phyloP scores from a whole-genome alignment of 2,888 invertebrate genomes.

The Drosophila bunnanda region DNA sequence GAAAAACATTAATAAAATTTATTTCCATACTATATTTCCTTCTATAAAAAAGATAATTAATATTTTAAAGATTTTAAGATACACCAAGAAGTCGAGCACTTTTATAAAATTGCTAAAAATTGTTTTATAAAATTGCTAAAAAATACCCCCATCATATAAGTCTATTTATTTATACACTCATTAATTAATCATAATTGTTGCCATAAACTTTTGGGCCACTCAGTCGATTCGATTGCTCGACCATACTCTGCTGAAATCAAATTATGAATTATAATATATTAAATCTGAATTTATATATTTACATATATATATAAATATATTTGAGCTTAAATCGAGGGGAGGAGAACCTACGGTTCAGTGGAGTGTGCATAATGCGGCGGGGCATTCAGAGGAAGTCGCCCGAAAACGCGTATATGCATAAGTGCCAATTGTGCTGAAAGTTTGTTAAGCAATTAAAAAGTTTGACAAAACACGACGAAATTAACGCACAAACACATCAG shows the following conservation, averaged over 20 bases:
- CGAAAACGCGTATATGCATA: slow-evolving; percentile 34
- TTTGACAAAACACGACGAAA: slow-evolving; percentile 66
- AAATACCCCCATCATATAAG: background rate
- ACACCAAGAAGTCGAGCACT: background rate
- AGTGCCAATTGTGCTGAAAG: slow-evolving; percentile 58
- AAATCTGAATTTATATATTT: background rate
- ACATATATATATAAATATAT: background rate
- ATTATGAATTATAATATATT: slow-evolving; percentile 19
- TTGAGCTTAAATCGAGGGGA: background rate
- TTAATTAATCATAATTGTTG: slow-evolving; percentile 26
- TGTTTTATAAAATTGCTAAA: background rate
- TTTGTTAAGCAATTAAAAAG: slow-evolving; percentile 77
- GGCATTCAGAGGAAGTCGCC: slow-evolving; percentile 53
- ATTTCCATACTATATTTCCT: too few relatives aligned
- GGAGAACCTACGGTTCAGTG: slow-evolving; percentile 33
- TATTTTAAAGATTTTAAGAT: background rate
- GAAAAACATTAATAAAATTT: too few relatives aligned
- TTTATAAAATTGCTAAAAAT: background rate
- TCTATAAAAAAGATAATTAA: background rate
- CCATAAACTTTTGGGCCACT: slow-evolving; percentile 2
- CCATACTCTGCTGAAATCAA: background rate
- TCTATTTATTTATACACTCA: background rate
- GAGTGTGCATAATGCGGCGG: slow-evolving; percentile 57
- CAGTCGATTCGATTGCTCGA: background rate
- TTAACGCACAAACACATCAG: slow-evolving; percentile 81